Conservation (phyloP, 1,140 invertebrate species). For the Oreohelix idahoensis region DNA sequence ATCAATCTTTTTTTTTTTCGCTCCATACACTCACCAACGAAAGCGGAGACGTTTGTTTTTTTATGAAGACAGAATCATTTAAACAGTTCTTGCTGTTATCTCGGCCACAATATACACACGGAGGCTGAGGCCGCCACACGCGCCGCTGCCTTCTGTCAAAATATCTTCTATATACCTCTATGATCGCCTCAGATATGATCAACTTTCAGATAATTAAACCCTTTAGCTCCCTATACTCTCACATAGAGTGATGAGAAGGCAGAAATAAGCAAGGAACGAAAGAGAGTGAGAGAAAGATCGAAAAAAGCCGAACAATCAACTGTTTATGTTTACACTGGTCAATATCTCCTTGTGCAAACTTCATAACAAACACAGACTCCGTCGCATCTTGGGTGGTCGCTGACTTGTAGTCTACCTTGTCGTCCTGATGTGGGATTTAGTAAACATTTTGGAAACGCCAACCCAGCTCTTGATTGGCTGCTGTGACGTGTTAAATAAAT, state of each 20-base stretch:
- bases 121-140: neutral
- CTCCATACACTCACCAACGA: neutral
- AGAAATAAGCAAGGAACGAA: neutral
- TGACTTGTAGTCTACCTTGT: slow-evolving; percentile 23
- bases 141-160: slow-evolving; percentile 22
- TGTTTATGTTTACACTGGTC: slow-evolving; percentile 35
- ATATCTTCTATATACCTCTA: slow-evolving; percentile 8
- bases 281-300: neutral
- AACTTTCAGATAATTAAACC: slow-evolving; percentile 13
- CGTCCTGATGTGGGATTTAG: slow-evolving; percentile 19
- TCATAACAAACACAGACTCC: slow-evolving; percentile 32
- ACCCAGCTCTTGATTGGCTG: slow-evolving; percentile 22
- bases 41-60: neutral
- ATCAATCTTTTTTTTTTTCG: neutral
- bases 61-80: neutral
- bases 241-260: neutral
- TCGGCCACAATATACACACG: neutral
- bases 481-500: slow-evolving; percentile 39
- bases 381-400: slow-evolving; percentile 30
- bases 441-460: slow-evolving; percentile 33
- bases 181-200: slow-evolving; percentile 17
- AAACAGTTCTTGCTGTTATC: slow-evolving; percentile 15
- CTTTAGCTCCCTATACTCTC: neutral
- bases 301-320: neutral
- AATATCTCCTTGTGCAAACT: slow-evolving; percentile 35